phyloP scores from a whole-genome alignment of 30 jellyfish, hydroid and myxozoan genomes.

The Turritopsis rubra region DNA sequence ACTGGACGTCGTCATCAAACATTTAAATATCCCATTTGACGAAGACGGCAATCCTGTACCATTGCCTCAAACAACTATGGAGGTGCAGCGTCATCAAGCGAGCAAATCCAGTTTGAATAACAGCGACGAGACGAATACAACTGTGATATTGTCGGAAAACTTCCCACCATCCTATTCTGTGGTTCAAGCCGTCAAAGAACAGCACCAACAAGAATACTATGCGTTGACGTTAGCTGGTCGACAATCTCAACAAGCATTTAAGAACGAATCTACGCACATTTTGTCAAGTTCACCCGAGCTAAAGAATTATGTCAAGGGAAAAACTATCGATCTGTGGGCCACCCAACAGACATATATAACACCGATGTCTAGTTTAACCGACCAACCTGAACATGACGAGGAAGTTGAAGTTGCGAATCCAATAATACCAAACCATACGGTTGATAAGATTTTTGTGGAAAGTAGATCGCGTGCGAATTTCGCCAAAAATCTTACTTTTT shows the following conservation, averaged over 20 bases:
- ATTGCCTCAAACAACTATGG: slow-evolving; percentile 21
- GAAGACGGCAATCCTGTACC: slow-evolving; percentile 30
- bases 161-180: slow-evolving; percentile 42
- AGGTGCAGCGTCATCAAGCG: slow-evolving; percentile 3
- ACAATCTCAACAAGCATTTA: slow-evolving; percentile 49
- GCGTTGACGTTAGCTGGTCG: slow-evolving; percentile 70
- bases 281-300: slow-evolving; percentile 15
- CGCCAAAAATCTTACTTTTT: slow-evolving; percentile 85
- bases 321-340: slow-evolving; percentile 28
- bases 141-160: slow-evolving; percentile 17
- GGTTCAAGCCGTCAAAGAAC: slow-evolving; percentile 73
- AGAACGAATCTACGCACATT: slow-evolving; percentile 28
- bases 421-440: slow-evolving; percentile 14
- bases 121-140: background rate
- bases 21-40: slow-evolving; percentile 73
- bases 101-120: background rate
- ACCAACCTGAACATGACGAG: background rate
- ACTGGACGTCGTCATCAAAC: slow-evolving; percentile 79
- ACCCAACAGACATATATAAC: slow-evolving; percentile 16
- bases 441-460: slow-evolving; percentile 47
- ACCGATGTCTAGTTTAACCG: slow-evolving; percentile 19
- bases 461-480: slow-evolving; percentile 95
- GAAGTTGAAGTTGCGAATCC: background rate
- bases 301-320: background rate
- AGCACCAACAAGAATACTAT: slow-evolving; percentile 83